These are phyloP conservation scores for Pseudorectes ferrugineus DNA, from an alignment of 2,113 vertebrate genomes.

Conservation along the genomic window DNA sequence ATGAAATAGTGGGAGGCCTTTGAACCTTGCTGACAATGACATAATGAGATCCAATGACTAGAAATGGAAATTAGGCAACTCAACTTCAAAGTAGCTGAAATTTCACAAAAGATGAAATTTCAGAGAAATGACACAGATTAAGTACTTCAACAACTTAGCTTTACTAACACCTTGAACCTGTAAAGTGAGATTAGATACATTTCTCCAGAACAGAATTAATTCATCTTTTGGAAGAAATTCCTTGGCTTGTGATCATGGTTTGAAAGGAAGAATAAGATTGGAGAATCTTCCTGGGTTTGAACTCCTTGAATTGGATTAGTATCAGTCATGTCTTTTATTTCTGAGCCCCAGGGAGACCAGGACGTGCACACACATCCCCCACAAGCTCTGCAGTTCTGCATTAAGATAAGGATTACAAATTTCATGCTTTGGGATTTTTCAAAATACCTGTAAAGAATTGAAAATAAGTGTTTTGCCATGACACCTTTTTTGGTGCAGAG, in stretches of 20 bases:
- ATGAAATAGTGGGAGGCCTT: constrained; percentile 37
- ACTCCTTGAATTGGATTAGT: not conserved
- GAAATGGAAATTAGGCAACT: constrained; percentile 21
- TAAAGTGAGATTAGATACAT: not conserved
- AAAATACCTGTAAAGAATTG: not conserved
- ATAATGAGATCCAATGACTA: constrained; percentile 16
- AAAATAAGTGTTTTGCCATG: not conserved
- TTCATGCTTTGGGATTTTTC: not conserved
- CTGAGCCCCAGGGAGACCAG: not conserved
- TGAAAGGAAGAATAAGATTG: not conserved
- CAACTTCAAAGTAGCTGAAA: constrained; percentile 1
- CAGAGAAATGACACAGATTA: not conserved
- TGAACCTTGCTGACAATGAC: constrained; percentile 42
- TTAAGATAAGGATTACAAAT: not conserved
- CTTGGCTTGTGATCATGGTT: not conserved
- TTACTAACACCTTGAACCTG: not conserved
- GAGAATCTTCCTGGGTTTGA: not conserved
- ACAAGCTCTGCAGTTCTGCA: not conserved
- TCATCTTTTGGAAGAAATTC: not conserved
- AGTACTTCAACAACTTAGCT: not conserved
- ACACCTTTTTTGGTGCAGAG: not conserved
- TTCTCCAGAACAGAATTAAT: not conserved
- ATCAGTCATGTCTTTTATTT: not conserved
- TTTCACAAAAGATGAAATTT: not conserved
- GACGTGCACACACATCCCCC: not conserved